A percentile compares a stretch with the other conserved stretches of the same genome.
phyloP scores from a whole-genome alignment of 2,888 invertebrate genomes.

The Vesta saturnalis region DNA sequence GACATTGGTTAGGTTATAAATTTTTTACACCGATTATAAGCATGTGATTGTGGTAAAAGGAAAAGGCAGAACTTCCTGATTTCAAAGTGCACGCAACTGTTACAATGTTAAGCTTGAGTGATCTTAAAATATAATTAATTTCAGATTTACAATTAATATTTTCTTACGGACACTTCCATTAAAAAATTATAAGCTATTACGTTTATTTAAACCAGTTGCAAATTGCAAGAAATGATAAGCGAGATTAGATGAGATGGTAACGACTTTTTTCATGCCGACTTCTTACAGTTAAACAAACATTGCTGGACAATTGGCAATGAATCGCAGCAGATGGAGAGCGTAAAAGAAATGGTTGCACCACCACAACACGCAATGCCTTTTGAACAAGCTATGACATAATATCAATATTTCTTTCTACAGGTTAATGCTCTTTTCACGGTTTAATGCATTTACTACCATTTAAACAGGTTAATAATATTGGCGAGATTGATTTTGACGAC shows the following conservation, averaged over 20 bases:
- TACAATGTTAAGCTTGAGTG: conserved; percentile 1
- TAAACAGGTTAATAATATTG: conserved; percentile 24
- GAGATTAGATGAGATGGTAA: too few relatives aligned
- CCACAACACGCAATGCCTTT: conserved; percentile 21
- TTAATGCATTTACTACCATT: conserved; percentile 27
- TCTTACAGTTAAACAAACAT: conserved; percentile 35
- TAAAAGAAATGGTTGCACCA: background rate
- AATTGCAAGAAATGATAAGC: too few relatives aligned
- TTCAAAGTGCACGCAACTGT: conserved; percentile 8
- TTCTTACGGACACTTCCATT: background rate
- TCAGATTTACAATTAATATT: background rate
- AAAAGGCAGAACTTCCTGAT: conserved; percentile 6
- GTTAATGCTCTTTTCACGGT: conserved; percentile 35
- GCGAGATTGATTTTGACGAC: conserved; percentile 16
- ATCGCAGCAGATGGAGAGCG: conserved; percentile 33
- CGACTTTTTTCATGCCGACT: too few relatives aligned
- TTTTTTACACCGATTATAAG: too few relatives aligned
- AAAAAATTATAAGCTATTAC: background rate
- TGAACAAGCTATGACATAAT: conserved; percentile 31
- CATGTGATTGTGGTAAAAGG: background rate
- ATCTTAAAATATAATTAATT: background rate
- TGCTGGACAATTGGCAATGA: conserved; percentile 24
- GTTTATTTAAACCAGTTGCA: too few relatives aligned
- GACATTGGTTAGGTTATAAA: too few relatives aligned
- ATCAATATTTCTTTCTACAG: conserved; percentile 36